Percentiles rank a stretch among this genome's conserved stretches.
Evolutionary conservation across 2,113 vertebrate genomes (phyloP).

Genomic region (Channa argus): DNA sequence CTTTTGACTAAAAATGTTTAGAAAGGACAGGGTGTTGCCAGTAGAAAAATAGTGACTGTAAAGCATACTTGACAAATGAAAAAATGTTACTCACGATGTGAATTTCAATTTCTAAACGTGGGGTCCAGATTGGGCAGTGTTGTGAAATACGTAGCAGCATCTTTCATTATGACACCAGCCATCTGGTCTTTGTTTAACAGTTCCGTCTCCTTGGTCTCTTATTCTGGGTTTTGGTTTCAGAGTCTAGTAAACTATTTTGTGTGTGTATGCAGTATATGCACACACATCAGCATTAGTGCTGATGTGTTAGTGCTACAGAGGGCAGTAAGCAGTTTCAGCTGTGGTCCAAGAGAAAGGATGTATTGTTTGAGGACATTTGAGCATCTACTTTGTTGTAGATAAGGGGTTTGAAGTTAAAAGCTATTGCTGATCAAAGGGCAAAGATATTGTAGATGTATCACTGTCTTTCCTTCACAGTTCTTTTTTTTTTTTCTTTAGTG

Average conservation of each 20-base stretch:
- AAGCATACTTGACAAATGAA: slow-evolving; percentile 12
- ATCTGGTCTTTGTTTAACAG: slow-evolving; percentile 73
- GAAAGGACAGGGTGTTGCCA: too few species aligned
- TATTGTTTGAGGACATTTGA: slow-evolving; percentile 75
- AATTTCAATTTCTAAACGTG: slow-evolving; percentile 30
- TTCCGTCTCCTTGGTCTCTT: slow-evolving; percentile 58
- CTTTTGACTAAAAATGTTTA: too few species aligned
- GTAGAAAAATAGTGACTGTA: not conserved
- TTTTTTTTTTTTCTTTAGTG: slow-evolving; percentile 31
- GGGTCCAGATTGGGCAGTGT: slow-evolving; percentile 8
- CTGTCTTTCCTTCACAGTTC: slow-evolving; percentile 31
- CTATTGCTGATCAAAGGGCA: slow-evolving; percentile 65
- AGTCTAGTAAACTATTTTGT: slow-evolving; percentile 58
- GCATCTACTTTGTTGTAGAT: slow-evolving; percentile 76
- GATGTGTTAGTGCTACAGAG: slow-evolving; percentile 38
- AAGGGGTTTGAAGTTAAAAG: slow-evolving; percentile 59
- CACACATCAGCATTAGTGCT: slow-evolving; percentile 1
- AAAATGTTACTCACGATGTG: slow-evolving; percentile 16
- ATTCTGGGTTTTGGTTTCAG: slow-evolving; percentile 66
- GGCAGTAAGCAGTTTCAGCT: slow-evolving; percentile 74
- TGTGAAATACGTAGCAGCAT: slow-evolving; percentile 48
- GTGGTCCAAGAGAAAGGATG: slow-evolving; percentile 64
- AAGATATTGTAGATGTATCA: slow-evolving; percentile 45
- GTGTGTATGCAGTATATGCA: not conserved
- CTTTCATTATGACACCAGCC: slow-evolving; percentile 55